A percentile compares a stretch with the other conserved stretches of the same genome.
These are phyloP conservation scores for Ophion obscuratus DNA, from an alignment of 2,888 invertebrate genomes.

Conservation along the genomic window DNA sequence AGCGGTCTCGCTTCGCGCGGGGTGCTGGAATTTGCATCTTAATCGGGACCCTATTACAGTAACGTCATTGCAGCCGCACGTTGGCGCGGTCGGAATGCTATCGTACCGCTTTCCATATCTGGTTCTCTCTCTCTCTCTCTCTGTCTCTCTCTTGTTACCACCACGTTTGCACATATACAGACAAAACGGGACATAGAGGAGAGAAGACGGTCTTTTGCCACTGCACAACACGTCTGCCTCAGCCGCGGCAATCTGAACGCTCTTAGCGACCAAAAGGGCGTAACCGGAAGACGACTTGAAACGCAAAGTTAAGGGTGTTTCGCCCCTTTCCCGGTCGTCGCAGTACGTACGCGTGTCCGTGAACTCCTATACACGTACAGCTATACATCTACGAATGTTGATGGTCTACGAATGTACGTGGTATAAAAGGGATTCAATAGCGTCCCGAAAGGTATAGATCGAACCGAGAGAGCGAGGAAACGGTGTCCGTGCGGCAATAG, in stretches of 20 bases:
- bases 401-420: background rate
- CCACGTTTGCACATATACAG: constrained; percentile 52
- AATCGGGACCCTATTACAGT: constrained; percentile 81
- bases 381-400: constrained; percentile 9
- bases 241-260: background rate
- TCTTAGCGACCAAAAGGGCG: background rate
- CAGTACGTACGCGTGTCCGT: background rate
- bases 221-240: constrained; percentile 26
- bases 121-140: constrained; percentile 15
- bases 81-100: constrained; percentile 68
- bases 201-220: constrained; percentile 28
- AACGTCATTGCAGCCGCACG: constrained; percentile 78
- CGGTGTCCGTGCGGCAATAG: constrained; percentile 21
- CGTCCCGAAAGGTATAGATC: constrained; percentile 23
- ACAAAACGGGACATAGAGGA: background rate
- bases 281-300: constrained; percentile 1
- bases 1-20: constrained; percentile 63
- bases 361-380: constrained; percentile 6
- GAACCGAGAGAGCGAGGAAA: background rate
- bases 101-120: constrained; percentile 39
- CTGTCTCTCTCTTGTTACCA: constrained; percentile 48
- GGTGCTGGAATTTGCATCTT: constrained; percentile 81
- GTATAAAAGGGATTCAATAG: constrained; percentile 50
- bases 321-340: constrained; percentile 1
- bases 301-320: background rate